Conservation (phyloP, 2,113 vertebrate species). For the Megaceryle torquata region DNA sequence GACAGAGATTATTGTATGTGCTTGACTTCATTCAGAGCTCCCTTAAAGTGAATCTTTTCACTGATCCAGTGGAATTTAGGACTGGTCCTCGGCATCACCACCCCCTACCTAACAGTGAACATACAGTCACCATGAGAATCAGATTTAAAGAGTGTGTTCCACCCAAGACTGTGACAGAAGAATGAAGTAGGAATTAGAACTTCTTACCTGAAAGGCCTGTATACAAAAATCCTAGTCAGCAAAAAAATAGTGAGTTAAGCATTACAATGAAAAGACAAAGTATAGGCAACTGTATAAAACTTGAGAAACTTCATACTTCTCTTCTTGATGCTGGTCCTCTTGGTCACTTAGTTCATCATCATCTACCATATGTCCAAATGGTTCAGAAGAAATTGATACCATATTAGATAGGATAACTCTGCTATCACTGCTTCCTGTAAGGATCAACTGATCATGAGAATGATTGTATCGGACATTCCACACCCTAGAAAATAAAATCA, state of each 20-base stretch:
- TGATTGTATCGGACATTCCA: conserved; percentile 98
- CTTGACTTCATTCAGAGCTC: background rate
- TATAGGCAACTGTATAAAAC: background rate
- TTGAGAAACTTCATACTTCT: conserved; percentile 81
- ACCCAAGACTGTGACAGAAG: background rate
- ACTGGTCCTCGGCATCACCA: background rate
- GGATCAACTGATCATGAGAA: conserved; percentile 95
- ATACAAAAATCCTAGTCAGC: conserved; percentile 34
- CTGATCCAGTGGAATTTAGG: background rate
- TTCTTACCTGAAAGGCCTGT: conserved; percentile 37
- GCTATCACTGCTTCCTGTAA: conserved; percentile 98
- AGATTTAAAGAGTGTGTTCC: background rate
- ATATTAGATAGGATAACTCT: conserved; percentile 98
- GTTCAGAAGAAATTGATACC: conserved; percentile 99
- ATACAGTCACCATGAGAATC: background rate
- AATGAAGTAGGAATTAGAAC: background rate
- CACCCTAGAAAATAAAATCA: conserved; percentile 78
- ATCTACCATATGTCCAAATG: conserved; percentile 94
- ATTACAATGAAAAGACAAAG: background rate
- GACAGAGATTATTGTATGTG: background rate
- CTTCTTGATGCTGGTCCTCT: conserved; percentile 88
- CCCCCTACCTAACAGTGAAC: background rate
- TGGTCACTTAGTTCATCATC: conserved; percentile 94
- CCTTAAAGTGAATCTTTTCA: background rate
- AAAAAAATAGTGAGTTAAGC: background rate